Percentiles rank a stretch among this genome's conserved stretches.
These are phyloP conservation scores for Ephydatia muelleri DNA, from an alignment of 37 sponge, comb jelly and placozoan genomes.

Conservation along the genomic window DNA sequence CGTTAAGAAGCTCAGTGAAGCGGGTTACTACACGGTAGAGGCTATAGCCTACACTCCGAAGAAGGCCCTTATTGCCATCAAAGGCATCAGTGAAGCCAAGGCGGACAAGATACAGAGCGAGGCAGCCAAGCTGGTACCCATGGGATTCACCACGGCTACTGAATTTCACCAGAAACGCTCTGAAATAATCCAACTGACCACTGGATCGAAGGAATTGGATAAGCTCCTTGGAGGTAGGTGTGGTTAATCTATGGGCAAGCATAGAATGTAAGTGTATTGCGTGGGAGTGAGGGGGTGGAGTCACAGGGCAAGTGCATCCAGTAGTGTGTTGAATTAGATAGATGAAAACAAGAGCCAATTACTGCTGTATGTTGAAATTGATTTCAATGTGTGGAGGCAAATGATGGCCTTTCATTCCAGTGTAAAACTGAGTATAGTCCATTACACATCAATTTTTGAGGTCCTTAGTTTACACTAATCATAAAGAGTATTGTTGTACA, in stretches of 20 bases:
- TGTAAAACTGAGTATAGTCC: too few relatives aligned
- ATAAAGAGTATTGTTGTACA: too few relatives aligned
- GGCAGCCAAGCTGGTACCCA: conserved; percentile 93
- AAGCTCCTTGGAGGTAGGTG: conserved; percentile 85
- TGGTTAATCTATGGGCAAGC: background rate
- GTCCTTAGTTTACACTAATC: too few relatives aligned
- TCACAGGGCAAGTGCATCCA: too few relatives aligned
- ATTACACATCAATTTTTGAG: too few relatives aligned
- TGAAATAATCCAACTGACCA: conserved; percentile 95
- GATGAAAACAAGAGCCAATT: too few relatives aligned
- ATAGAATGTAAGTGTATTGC: too few relatives aligned
- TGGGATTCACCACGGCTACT: conserved; percentile 99
- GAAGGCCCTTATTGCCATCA: conserved; percentile 91
- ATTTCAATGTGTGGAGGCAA: too few relatives aligned
- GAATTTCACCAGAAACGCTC: conserved; percentile 96
- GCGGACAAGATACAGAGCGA: conserved; percentile 96
- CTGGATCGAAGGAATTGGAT: conserved; percentile 97
- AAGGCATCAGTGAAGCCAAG: conserved; percentile 99
- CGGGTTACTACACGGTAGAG: conserved; percentile 97
- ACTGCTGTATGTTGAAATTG: too few relatives aligned
- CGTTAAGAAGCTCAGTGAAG: conserved; percentile 95
- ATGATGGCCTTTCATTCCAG: too few relatives aligned
- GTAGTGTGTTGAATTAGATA: too few relatives aligned
- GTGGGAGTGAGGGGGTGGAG: background rate
- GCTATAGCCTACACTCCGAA: conserved; percentile 98